Conservation (phyloP, 2,113 vertebrate species). For the Nasalis larvatus region DNA sequence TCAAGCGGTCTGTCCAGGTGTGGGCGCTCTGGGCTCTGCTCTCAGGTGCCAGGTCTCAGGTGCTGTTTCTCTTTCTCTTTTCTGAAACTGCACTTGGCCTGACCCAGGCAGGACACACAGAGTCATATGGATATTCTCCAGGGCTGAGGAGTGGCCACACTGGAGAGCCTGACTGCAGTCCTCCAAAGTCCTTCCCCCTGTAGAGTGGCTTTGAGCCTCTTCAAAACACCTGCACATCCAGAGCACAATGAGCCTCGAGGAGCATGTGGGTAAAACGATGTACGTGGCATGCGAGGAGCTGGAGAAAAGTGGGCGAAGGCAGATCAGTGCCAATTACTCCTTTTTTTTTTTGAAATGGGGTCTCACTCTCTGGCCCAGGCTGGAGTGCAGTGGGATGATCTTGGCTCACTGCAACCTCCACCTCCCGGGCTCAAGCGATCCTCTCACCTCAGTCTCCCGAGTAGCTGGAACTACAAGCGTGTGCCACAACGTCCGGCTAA, state of each 20-base stretch:
- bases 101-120: not conserved
- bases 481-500: too few species aligned
- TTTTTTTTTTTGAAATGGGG: too few species aligned
- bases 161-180: not conserved
- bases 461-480: too few species aligned
- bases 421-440: too few species aligned
- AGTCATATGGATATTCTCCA: not conserved
- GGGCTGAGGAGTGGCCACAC: not conserved
- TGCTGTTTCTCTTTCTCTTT: fast-evolving
- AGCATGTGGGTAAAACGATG: not conserved
- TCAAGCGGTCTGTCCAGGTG: not conserved
- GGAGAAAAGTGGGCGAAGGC: not conserved
- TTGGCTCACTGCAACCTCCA: too few species aligned
- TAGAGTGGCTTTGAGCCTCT: not conserved
- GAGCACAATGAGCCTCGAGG: not conserved
- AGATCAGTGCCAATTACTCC: too few species aligned
- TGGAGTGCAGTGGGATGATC: too few species aligned
- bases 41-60: too few species aligned
- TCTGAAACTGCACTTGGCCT: not conserved
- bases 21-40: not conserved
- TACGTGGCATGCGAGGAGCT: fast-evolving
- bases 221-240: not conserved
- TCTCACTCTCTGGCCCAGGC: too few species aligned
- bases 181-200: too few species aligned
- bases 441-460: too few species aligned